phyloP scores from a whole-genome alignment of 2,113 vertebrate genomes.

The Cynoglossus semilaevis region DNA sequence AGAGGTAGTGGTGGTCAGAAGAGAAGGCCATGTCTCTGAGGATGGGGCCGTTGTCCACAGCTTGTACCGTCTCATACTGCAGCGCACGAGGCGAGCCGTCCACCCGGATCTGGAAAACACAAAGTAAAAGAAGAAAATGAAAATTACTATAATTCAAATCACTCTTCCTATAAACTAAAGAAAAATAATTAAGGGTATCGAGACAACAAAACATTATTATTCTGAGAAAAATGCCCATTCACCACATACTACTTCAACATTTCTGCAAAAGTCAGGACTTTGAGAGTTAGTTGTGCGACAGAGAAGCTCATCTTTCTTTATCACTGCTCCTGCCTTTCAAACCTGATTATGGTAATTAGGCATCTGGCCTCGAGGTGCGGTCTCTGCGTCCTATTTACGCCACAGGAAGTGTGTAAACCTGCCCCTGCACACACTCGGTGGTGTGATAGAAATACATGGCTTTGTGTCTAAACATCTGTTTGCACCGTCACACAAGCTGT shows the following conservation, averaged over 20 bases:
- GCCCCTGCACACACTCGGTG: constrained; percentile 35
- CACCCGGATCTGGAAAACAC: constrained; percentile 85
- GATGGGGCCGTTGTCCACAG: constrained; percentile 86
- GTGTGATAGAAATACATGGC: constrained; percentile 33
- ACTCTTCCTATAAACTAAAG: no score
- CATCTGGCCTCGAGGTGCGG: constrained; percentile 56
- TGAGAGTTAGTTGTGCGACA: constrained; percentile 5
- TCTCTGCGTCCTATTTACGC: constrained; percentile 54
- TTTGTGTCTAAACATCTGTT: constrained; percentile 52
- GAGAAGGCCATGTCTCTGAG: constrained; percentile 96
- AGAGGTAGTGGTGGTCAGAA: constrained; percentile 87
- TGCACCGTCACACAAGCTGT: constrained; percentile 15
- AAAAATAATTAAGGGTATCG: no score
- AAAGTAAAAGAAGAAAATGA: constrained; percentile 1
- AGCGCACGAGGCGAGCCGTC: constrained; percentile 85
- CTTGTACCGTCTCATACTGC: constrained; percentile 92
- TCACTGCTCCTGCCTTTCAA: constrained; percentile 46
- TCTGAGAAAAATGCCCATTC: no score
- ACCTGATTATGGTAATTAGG: constrained; percentile 58
- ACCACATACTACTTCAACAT: background rate
- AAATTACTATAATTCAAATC: background rate
- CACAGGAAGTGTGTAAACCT: constrained; percentile 56
- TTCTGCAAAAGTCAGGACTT: constrained; percentile 21
- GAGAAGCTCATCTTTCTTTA: constrained; percentile 28
- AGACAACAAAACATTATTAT: no score